These are phyloP conservation scores for Euglossa dilemma DNA, from an alignment of 1,140 invertebrate species.

Conservation along the genomic window DNA sequence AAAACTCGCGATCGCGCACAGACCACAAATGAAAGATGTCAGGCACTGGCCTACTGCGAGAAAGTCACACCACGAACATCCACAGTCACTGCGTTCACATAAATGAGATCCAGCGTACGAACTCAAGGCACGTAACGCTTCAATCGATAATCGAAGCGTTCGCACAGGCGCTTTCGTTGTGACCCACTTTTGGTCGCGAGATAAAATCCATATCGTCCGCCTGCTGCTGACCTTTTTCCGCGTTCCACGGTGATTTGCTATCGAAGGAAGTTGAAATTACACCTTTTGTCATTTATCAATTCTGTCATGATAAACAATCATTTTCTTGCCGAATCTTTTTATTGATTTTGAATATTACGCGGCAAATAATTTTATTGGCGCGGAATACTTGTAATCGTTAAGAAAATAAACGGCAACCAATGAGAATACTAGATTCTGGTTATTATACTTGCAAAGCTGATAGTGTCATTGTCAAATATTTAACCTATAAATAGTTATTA, in stretches of 20 bases:
- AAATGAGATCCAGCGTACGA: slow-evolving; percentile 69
- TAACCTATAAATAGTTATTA: neutral
- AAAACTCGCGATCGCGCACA: slow-evolving; percentile 20
- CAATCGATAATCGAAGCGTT: slow-evolving; percentile 81
- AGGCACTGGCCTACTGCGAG: slow-evolving; percentile 30
- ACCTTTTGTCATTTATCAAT: neutral
- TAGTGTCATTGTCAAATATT: neutral
- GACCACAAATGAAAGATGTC: slow-evolving; percentile 22
- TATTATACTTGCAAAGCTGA: neutral
- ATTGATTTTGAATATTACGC: slow-evolving; percentile 37
- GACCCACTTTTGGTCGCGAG: slow-evolving; percentile 76
- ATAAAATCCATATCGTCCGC: slow-evolving; percentile 76
- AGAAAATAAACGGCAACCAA: slow-evolving; percentile 22
- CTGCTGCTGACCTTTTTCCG: slow-evolving; percentile 64
- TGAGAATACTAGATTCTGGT: slow-evolving; percentile 12
- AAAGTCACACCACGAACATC: slow-evolving; percentile 22
- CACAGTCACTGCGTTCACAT: slow-evolving; percentile 45
- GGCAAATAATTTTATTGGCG: slow-evolving; percentile 43
- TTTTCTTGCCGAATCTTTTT: neutral
- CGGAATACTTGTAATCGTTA: slow-evolving; percentile 15
- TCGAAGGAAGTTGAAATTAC: slow-evolving; percentile 21
- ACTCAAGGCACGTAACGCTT: slow-evolving; percentile 65
- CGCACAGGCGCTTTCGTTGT: slow-evolving; percentile 72
- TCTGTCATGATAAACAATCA: slow-evolving; percentile 1
- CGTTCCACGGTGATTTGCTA: slow-evolving; percentile 37